Evolutionary conservation across 1,140 invertebrate species (phyloP), one percentile per base, ranked within the genome.

Genomic region (Leptopilina boulardi): DNA sequence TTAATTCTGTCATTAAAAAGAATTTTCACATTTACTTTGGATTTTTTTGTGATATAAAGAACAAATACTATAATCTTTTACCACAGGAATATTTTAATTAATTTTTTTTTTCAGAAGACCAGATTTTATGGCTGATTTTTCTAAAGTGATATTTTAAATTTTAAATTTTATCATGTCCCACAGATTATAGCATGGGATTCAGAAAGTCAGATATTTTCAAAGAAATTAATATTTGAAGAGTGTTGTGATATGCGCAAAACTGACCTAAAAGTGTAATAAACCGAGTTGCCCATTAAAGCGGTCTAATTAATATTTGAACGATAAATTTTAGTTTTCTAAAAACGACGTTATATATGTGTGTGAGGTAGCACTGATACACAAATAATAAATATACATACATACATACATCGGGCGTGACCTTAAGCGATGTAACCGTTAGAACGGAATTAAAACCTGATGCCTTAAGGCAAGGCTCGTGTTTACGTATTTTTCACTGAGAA

Each of bases 401-500:
- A n/a, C n/a, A n/a, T n/a, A 66, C 10, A 66, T 1, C 23, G 0
- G 11, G 23, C 21, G 11, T 66, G 23, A 66, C 56, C 56, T 66
- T 66, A 66, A 66, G 23, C 21, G 23, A 66, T 2, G 56, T 66
- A 66, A 66, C 56, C 56, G 56, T 66, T 66, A 66, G 56, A 66
- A 66, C 56, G 77, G 56, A 82, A 79, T 84, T 82, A 74, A 76
- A 84, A 78, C 75, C 56, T 70, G 56, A 47, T 75, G 81, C 75
- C 71, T 34, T 66, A 76, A 70, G 76, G 71, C 73, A 74, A 76
- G 77, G 77, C 78, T 81, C 85, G 83, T 84, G 84, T 87, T 85
- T 80, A 79, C 83, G 83, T 83, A 83, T 85, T 86, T 87, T 87
- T 85, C 77, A 78, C 79, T 72, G 19, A 66, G 42, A 80, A 71